phyloP scores from a whole-genome alignment of 2,113 vertebrate genomes.

The Podiceps cristatus region DNA sequence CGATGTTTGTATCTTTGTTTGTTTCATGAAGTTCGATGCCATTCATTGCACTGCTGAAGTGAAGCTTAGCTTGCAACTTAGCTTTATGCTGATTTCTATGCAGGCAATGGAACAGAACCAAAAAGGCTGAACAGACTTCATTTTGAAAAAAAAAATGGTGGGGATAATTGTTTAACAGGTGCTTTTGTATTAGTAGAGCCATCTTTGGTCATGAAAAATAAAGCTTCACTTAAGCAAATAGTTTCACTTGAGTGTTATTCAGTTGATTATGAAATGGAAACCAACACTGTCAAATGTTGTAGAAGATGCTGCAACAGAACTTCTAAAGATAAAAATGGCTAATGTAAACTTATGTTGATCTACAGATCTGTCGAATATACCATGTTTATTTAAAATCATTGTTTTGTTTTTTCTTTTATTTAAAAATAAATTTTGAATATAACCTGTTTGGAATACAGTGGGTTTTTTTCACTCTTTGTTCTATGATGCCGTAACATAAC shows the following conservation, averaged over 20 bases:
- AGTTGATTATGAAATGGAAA: conserved; percentile 60
- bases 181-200: conserved; percentile 75
- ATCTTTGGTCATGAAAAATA: conserved; percentile 70
- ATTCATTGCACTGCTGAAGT: conserved; percentile 76
- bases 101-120: conserved; percentile 74
- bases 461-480: not conserved
- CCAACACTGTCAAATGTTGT: conserved; percentile 60
- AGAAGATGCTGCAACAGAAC: conserved; percentile 71
- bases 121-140: conserved; percentile 79
- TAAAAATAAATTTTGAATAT: conserved; percentile 85
- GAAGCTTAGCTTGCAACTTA: conserved; percentile 75
- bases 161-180: conserved; percentile 70
- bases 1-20: conserved; percentile 57
- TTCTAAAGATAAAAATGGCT: conserved; percentile 57
- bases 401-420: conserved; percentile 76
- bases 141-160: conserved; percentile 61
- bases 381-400: conserved; percentile 82
- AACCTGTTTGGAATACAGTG: conserved; percentile 43
- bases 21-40: conserved; percentile 80
- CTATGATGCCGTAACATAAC: not conserved
- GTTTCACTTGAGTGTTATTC: conserved; percentile 47
- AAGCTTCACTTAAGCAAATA: conserved; percentile 72
- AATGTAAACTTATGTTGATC: conserved; percentile 66
- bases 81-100: conserved; percentile 74
- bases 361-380: conserved; percentile 68